Evolutionary conservation across 1,140 invertebrate genomes (phyloP).

Genomic region (Pseudobourletiella spinata): DNA sequence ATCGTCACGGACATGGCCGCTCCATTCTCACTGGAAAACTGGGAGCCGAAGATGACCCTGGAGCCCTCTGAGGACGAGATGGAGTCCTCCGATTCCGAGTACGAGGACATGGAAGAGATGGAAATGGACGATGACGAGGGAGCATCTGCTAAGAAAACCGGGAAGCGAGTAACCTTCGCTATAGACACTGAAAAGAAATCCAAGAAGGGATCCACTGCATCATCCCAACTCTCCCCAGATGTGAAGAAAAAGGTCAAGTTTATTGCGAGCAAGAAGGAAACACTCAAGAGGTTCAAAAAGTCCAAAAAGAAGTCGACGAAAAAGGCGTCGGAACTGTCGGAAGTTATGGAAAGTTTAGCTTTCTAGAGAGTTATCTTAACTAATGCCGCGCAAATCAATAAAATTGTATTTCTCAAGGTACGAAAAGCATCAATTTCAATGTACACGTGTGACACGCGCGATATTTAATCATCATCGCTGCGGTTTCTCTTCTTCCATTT

Average conservation of each 20-base stretch:
- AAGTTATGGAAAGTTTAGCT: conserved; percentile 21
- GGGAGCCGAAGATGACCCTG: background rate
- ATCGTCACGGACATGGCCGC: conserved; percentile 13
- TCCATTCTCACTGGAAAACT: conserved; percentile 32
- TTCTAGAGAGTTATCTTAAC: too few species aligned
- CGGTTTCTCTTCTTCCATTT: too few species aligned
- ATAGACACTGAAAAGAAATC: conserved; percentile 12
- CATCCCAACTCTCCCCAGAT: background rate
- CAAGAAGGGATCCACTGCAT: background rate
- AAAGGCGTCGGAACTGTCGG: conserved; percentile 18
- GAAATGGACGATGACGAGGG: conserved; percentile 12
- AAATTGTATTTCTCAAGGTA: too few species aligned
- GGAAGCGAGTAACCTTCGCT: conserved; percentile 31
- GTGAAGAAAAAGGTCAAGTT: conserved; percentile 5
- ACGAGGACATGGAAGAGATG: conserved; percentile 11
- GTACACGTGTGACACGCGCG: too few species aligned
- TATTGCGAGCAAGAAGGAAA: conserved; percentile 24
- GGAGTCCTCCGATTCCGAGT: too few species aligned
- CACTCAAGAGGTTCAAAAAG: conserved; percentile 32
- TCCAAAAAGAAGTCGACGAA: conserved; percentile 30
- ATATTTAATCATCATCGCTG: too few species aligned
- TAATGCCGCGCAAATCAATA: too few species aligned
- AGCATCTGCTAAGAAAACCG: conserved; percentile 9
- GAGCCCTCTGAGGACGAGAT: background rate
- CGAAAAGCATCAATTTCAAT: too few species aligned